phyloP scores from a whole-genome alignment of 2,888 invertebrate species.

The Pristionchus fissidentatus region DNA sequence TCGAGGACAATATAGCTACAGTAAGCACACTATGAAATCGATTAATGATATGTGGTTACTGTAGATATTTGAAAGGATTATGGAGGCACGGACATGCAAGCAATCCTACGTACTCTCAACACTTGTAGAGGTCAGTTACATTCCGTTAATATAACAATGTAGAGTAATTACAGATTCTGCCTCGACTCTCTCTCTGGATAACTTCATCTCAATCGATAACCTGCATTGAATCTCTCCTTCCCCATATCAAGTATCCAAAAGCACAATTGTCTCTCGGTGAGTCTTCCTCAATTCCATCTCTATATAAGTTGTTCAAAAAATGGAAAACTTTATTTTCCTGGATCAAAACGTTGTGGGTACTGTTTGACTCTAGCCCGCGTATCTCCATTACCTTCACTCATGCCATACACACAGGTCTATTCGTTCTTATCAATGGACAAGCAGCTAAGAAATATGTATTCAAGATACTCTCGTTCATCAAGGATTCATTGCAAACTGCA shows the following conservation, averaged over 20 bases:
- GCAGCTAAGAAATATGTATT: background rate
- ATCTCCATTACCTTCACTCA: background rate
- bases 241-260: background rate
- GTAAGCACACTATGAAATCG: conserved; percentile 78
- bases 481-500: background rate
- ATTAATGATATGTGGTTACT: background rate
- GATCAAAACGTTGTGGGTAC: too few relatives aligned
- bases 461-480: background rate
- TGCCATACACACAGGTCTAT: background rate
- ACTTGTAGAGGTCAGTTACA: background rate
- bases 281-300: too few relatives aligned
- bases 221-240: background rate
- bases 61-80: background rate
- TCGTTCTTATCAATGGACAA: conserved; percentile 4
- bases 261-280: background rate
- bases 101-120: background rate
- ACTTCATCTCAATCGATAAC: background rate
- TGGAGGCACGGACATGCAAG: background rate
- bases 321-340: too few relatives aligned
- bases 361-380: too few relatives aligned
- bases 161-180: background rate
- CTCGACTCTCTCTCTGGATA: background rate
- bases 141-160: background rate
- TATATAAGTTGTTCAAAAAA: too few relatives aligned
- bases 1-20: conserved; percentile 87